Percentiles rank a stretch among this genome's conserved stretches.
phyloP scores from a whole-genome alignment of 35 echinoderm and acorn worm species.

The Hemicentrotus pulcherrimus region DNA sequence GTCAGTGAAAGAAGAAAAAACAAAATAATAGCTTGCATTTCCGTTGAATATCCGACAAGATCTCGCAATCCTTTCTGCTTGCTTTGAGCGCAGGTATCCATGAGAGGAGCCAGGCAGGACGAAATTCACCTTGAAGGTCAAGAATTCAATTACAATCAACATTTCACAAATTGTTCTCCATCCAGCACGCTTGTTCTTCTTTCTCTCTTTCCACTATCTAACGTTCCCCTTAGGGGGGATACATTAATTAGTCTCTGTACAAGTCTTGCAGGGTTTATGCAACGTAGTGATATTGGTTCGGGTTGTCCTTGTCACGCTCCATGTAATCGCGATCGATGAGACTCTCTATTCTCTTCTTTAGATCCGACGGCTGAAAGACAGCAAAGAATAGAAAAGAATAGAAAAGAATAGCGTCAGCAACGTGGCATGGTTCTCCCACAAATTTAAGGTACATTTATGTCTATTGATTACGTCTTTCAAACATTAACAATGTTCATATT shows the following conservation, averaged over 20 bases:
- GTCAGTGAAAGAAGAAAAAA: background rate
- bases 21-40: background rate
- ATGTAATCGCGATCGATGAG: constrained; percentile 98
- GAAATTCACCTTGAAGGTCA: background rate
- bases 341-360: constrained; percentile 99
- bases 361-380: constrained; percentile 81
- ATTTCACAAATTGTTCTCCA: background rate
- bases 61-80: background rate
- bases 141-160: background rate
- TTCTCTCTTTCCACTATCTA: background rate
- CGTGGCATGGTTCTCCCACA: too few relatives aligned
- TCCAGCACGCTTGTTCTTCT: background rate
- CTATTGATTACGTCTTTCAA: too few relatives aligned
- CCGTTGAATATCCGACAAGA: background rate
- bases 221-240: background rate
- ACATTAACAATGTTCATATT: too few relatives aligned
- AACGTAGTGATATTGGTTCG: constrained; percentile 97
- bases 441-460: too few relatives aligned
- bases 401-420: background rate
- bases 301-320: constrained; percentile 96
- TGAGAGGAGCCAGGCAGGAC: background rate
- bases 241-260: background rate
- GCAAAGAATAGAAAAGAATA: background rate
- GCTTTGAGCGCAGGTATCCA: background rate
- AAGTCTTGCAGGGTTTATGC: constrained; percentile 59